Base-by-base conservation (phyloP, 2,113 vertebrate genomes). In the Oncorhynchus nerka region DNA sequence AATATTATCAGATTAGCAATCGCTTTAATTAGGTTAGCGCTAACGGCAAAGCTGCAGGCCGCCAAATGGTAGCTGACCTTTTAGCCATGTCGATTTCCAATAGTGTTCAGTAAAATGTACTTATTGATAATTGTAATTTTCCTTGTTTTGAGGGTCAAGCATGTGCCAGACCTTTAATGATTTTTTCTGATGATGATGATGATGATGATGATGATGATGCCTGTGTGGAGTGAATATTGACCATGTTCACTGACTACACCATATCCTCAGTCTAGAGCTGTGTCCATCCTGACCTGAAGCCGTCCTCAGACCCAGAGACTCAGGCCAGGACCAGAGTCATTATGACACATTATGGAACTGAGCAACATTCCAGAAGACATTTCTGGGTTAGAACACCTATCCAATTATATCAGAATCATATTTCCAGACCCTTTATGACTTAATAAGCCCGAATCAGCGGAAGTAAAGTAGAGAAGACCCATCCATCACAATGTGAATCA, bases 361-460 rank as follows among this genome's bases (percentile, higher is more conserved):
- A 20, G 71, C 67, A 71, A 84, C 77, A 87, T 73, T 80, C 81
- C 80, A 80, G 48, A 30, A 74, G 83, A 86, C 80, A 82, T 86
- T 83, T 84, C 74, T 85, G 74, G 80, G 76, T 86, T 80, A 78
- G 74, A 76, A 68, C 86, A 83, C 84, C 67, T 85, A 80, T 87
- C 74, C 57, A 69, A 79, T 83, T 28, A 0, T 59, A 80, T 77
- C 67, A 71, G 64, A 61, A 61, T 19, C 20, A 71, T 84, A 75
- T n/a, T 20, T 75, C 70, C 79, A 75, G 28, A 78, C 80, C 73
- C 74, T 81, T 75, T 85, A 85, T 81, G 81, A 77, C 45, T 80
- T 72, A 79, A 82, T 82, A 16, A 7, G 4, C 57, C 57, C 28
- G 28, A 68, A 80, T 49, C 67, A 70, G 66, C 9, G 0, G 9